These are phyloP conservation scores for Zygaena filipendulae DNA, from an alignment of 2,888 invertebrate species.

Conservation along the genomic window DNA sequence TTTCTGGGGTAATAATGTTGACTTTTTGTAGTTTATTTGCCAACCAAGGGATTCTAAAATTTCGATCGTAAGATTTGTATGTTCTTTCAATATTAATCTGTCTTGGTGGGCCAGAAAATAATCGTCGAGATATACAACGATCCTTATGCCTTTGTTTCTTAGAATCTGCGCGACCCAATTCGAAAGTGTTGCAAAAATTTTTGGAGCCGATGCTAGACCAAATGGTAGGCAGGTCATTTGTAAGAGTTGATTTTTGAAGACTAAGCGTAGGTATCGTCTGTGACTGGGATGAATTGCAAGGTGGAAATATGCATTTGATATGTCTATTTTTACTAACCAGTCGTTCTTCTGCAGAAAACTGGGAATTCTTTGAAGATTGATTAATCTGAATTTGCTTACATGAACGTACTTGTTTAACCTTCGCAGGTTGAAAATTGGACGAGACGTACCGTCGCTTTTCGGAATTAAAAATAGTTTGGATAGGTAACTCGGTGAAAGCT, in stretches of 20 bases:
- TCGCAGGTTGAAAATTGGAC: conserved; percentile 20
- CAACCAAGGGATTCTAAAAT: conserved; percentile 11
- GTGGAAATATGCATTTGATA: conserved; percentile 19
- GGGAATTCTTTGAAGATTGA: conserved; percentile 15
- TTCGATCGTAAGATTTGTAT: conserved; percentile 10
- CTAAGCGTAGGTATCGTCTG: conserved; percentile 17
- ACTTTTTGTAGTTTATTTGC: conserved; percentile 14
- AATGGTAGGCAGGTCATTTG: conserved; percentile 23
- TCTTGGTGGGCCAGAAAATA: conserved; percentile 15
- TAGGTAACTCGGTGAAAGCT: conserved; percentile 14
- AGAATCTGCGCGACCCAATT: conserved; percentile 19
- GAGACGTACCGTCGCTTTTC: conserved; percentile 15
- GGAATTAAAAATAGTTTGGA: conserved; percentile 19
- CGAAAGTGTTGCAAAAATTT: conserved; percentile 1
- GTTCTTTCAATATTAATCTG: conserved; percentile 3
- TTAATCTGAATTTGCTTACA: conserved; percentile 15
- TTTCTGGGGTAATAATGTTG: conserved; percentile 8
- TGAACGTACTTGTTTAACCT: no score
- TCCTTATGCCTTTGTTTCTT: conserved; percentile 12
- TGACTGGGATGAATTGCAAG: conserved; percentile 12
- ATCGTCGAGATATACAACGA: conserved; percentile 22
- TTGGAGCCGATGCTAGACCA: conserved; percentile 19
- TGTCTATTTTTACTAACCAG: conserved; percentile 19
- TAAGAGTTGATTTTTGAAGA: conserved; percentile 13
- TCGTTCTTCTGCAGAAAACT: conserved; percentile 14